phyloP scores from a whole-genome alignment of 2,888 invertebrate genomes.

The Listrodromus nycthemerus region DNA sequence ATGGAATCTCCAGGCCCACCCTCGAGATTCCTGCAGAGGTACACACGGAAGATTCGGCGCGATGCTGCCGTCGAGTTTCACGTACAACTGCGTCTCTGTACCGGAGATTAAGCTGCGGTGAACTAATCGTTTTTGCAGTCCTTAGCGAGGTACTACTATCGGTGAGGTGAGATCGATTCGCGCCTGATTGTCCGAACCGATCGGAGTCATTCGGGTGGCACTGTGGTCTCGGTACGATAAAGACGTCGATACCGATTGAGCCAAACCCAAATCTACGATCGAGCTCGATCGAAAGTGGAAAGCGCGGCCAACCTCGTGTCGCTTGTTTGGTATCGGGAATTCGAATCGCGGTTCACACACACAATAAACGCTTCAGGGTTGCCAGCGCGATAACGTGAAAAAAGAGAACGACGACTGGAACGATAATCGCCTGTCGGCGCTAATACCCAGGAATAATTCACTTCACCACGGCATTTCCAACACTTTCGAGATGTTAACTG shows the following conservation, averaged over 20 bases:
- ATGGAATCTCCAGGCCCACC: conserved; percentile 36
- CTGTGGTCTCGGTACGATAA: background rate
- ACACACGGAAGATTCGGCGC: conserved; percentile 3
- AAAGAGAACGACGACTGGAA: conserved; percentile 6
- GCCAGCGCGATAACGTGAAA: background rate
- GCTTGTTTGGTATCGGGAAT: conserved; percentile 4
- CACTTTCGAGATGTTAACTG: background rate
- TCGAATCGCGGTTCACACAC: conserved; percentile 8
- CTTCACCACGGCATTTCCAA: background rate
- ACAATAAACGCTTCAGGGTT: background rate
- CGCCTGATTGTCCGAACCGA: background rate
- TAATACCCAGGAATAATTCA: background rate
- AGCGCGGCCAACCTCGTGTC: background rate
- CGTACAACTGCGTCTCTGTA: background rate
- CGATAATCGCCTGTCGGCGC: background rate
- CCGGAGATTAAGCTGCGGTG: background rate
- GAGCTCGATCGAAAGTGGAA: background rate
- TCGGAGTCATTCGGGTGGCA: background rate
- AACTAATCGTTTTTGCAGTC: background rate
- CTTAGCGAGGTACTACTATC: conserved; percentile 8
- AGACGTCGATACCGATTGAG: conserved; percentile 4
- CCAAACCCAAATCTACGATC: background rate
- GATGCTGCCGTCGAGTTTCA: background rate
- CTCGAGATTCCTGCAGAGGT: background rate
- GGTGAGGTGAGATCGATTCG: conserved; percentile 17